These are phyloP conservation scores for Drosophila fulvimacula DNA, from an alignment of 2,888 invertebrate species.

Conservation along the genomic window DNA sequence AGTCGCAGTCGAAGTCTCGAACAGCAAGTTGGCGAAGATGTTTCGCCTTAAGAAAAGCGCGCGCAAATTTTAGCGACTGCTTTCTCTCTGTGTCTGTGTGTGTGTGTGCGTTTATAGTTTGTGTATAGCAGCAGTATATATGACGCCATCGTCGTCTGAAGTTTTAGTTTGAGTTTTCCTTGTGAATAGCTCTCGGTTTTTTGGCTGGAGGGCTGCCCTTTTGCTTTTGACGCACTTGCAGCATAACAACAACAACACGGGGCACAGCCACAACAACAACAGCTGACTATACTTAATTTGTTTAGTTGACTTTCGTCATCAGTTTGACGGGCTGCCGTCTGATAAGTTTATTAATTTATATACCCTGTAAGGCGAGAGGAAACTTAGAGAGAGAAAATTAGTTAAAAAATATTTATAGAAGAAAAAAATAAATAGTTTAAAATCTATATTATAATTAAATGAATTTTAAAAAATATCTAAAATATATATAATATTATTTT, in stretches of 20 bases:
- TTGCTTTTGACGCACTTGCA: conserved; percentile 52
- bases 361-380: conserved; percentile 20
- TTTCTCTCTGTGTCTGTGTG: conserved; percentile 2
- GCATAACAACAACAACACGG: conserved; percentile 22
- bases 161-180: conserved; percentile 54
- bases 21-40: conserved; percentile 68
- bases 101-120: conserved; percentile 8
- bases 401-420: not conserved
- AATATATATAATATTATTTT: not conserved
- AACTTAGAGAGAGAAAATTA: not conserved
- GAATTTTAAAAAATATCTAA: not conserved
- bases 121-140: conserved; percentile 16
- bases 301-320: conserved; percentile 64
- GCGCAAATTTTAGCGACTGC: conserved; percentile 72
- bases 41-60: conserved; percentile 77
- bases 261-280: conserved; percentile 16
- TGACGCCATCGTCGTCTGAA: conserved; percentile 63
- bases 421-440: not conserved
- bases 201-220: conserved; percentile 34
- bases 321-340: conserved; percentile 38
- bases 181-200: conserved; percentile 43
- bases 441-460: too few species aligned
- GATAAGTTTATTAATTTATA: conserved; percentile 45
- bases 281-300: conserved; percentile 50
- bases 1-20: conserved; percentile 44